These are phyloP conservation scores for Philaethria dido DNA, from an alignment of 2,888 invertebrate species.

Conservation along the genomic window DNA sequence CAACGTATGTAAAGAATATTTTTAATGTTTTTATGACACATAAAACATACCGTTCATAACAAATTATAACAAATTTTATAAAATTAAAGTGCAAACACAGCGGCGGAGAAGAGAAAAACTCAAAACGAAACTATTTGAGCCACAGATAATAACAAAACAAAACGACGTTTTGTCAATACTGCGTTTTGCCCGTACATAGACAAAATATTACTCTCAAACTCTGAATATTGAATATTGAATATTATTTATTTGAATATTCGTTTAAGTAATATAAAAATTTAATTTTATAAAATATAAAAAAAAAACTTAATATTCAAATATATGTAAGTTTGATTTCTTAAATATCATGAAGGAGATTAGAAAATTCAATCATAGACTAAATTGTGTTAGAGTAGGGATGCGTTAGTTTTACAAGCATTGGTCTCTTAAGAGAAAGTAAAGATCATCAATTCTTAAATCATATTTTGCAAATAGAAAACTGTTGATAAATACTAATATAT, in stretches of 20 bases:
- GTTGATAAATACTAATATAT: too few relatives aligned
- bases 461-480: too few relatives aligned
- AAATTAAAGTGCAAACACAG: conserved; percentile 72
- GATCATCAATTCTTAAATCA: too few relatives aligned
- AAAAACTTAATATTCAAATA: too few relatives aligned
- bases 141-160: conserved; percentile 46
- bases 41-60: conserved; percentile 52
- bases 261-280: background rate
- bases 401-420: too few relatives aligned
- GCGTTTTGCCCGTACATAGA: conserved; percentile 3
- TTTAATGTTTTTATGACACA: conserved; percentile 48
- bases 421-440: too few relatives aligned
- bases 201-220: background rate
- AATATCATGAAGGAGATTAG: background rate
- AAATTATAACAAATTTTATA: conserved; percentile 53
- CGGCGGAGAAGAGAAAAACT: conserved; percentile 68
- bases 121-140: conserved; percentile 61
- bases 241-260: too few relatives aligned
- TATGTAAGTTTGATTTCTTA: too few relatives aligned
- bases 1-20: conserved; percentile 43
- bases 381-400: too few relatives aligned
- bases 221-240: too few relatives aligned
- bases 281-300: background rate
- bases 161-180: conserved; percentile 50
- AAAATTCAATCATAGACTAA: background rate